Evolutionary conservation across 2,888 invertebrate genomes (phyloP), one percentile per base, ranked within the genome.

Genomic region (Rhopalosiphum nymphaeae): DNA sequence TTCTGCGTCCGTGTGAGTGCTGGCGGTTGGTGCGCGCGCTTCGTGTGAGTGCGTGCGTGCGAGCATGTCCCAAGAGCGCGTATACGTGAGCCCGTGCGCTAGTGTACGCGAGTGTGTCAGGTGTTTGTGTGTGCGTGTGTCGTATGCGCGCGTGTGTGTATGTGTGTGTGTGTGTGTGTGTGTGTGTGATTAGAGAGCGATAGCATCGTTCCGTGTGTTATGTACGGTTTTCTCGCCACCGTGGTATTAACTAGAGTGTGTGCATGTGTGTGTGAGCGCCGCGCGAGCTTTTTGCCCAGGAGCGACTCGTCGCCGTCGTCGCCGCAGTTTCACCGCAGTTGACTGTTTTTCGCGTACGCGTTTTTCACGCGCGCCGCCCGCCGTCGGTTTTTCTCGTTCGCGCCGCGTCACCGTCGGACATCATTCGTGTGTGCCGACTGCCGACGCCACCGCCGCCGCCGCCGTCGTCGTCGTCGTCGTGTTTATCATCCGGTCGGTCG

Each of bases 111-210:
- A 42, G 90, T 67, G 67, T 67, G 89, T 84, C 67, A 29, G 26
- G n/a, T n/a, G 49, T 25, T 3, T 49, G 29, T 61, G 67, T 53
- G 56, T 78, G 57, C 36, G 49, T 67, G 53, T 21, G 26, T 26
- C 53, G 53, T 25, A 10, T 5, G 26, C 16, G 9, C 26, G 91
- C 7, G 56, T 26, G 92, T 57, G 61, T 21, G 61, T 29, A 87
- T 29, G 56, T 16, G 88, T 86, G 92, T 5, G 26, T 9, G 9
- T 11, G 91, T 3, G 56, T 26, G 92, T 57, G 61, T 21, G 61
- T 29, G 92, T 29, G 56, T 16, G 88, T 86, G 92, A 92, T 61
- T 92, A 92, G 92, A 92, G 92, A 92, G 92, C 92, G 86, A 90
- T 90, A 90, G 67, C 90, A 78, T 90, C 90, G 90, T 67, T 67